phyloP scores from a whole-genome alignment of 1,140 invertebrate genomes.

The Micrasema minimum region DNA sequence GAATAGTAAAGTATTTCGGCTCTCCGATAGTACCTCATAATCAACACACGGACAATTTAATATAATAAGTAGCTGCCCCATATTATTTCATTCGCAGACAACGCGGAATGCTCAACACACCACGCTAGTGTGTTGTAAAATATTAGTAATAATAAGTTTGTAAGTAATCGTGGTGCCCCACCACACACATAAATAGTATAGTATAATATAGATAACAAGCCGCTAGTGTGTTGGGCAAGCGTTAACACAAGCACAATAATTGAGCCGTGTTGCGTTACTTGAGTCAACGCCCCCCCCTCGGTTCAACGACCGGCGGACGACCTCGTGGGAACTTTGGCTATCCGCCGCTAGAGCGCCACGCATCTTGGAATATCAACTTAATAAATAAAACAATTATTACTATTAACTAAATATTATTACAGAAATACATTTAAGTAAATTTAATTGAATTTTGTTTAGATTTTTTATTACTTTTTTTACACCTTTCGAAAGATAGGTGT shows the following conservation, averaged over 20 bases:
- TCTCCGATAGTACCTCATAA: neutral
- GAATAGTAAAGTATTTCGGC: conserved; percentile 9
- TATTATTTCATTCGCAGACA: neutral
- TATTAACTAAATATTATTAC: too few species aligned
- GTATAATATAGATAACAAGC: conserved; percentile 13
- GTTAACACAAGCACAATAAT: neutral
- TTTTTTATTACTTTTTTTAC: too few species aligned
- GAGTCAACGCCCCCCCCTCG: conserved; percentile 44
- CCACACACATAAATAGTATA: too few species aligned
- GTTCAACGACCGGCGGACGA: conserved; percentile 45
- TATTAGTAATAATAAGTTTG: too few species aligned
- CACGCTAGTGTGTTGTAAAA: neutral
- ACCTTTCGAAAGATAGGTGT: too few species aligned
- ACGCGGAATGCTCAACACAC: conserved; percentile 2
- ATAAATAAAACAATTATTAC: too few species aligned
- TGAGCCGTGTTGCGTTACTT: conserved; percentile 23
- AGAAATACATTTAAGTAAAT: too few species aligned
- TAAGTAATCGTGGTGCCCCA: neutral
- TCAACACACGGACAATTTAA: neutral
- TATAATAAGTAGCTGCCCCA: neutral
- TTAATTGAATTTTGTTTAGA: too few species aligned
- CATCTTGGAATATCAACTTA: too few species aligned
- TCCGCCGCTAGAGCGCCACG: conserved; percentile 33
- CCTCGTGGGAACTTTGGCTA: conserved; percentile 46
- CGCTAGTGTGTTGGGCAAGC: conserved; percentile 5